Evolutionary conservation across 1,140 invertebrate genomes (phyloP).

Genomic region (Drusus annulatus): DNA sequence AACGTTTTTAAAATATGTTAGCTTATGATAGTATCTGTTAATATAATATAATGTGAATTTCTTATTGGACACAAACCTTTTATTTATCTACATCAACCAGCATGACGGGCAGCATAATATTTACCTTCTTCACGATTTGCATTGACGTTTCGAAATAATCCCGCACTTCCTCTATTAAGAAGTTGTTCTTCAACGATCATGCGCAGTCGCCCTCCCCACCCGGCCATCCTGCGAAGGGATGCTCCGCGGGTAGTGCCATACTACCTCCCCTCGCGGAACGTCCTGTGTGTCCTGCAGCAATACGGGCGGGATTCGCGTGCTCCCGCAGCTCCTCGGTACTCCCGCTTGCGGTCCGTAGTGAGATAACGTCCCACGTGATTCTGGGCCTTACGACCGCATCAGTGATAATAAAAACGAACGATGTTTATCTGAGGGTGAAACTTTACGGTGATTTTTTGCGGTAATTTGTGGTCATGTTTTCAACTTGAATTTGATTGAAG

Average conservation of each 20-base stretch:
- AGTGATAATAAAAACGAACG: constrained; percentile 27
- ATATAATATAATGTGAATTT: too few relatives aligned
- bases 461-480: too few relatives aligned
- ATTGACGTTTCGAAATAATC: background rate
- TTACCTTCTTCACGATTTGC: too few relatives aligned
- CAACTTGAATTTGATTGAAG: too few relatives aligned
- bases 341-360: constrained; percentile 1
- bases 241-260: constrained; percentile 13
- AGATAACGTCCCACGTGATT: constrained; percentile 36
- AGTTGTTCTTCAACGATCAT: background rate
- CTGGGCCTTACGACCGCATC: constrained; percentile 8
- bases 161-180: background rate
- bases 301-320: constrained; percentile 23
- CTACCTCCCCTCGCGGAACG: constrained; percentile 15
- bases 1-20: too few relatives aligned
- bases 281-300: constrained; percentile 10
- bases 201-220: constrained; percentile 9
- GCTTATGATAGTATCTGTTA: too few relatives aligned
- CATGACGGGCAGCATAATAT: too few relatives aligned
- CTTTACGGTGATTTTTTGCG: background rate
- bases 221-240: background rate
- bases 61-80: too few relatives aligned
- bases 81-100: too few relatives aligned
- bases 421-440: background rate
- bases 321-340: background rate